Evolutionary conservation across 53 echinoderm and acorn worm genomes (phyloP).

Genomic region (Crossaster papposus): DNA sequence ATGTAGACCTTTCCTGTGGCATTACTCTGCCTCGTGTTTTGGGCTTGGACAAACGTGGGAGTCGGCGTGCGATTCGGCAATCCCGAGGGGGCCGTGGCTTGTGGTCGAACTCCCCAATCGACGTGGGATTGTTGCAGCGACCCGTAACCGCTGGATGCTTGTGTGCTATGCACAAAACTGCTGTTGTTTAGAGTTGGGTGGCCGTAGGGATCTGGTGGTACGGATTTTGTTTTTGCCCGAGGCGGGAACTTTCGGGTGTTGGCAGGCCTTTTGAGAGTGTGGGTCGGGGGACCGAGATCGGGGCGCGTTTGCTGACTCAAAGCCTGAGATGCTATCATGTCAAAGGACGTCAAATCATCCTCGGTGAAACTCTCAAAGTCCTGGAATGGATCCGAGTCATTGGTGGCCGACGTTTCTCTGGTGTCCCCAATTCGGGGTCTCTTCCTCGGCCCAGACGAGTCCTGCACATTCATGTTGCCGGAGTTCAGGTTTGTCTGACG

Average conservation of each 20-base stretch:
- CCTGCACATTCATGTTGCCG: slow-evolving; percentile 30
- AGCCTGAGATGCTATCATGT: slow-evolving; percentile 86
- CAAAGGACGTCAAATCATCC: slow-evolving; percentile 80
- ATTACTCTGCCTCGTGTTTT: slow-evolving; percentile 36
- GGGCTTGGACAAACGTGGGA: slow-evolving; percentile 18
- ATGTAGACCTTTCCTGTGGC: slow-evolving; percentile 55
- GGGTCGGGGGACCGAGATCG: not conserved
- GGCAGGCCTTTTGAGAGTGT: slow-evolving; percentile 13
- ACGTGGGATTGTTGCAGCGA: slow-evolving; percentile 24
- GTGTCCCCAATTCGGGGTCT: slow-evolving; percentile 66
- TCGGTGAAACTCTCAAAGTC: slow-evolving; percentile 91
- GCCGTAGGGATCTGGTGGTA: not conserved
- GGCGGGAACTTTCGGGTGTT: slow-evolving; percentile 9
- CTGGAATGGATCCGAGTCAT: slow-evolving; percentile 78
- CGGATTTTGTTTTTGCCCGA: not conserved
- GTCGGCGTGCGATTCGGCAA: not conserved
- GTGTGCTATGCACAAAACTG: not conserved
- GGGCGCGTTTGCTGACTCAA: slow-evolving; percentile 62
- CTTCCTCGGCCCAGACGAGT: slow-evolving; percentile 73
- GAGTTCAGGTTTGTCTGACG: slow-evolving; percentile 58
- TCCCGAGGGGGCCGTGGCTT: not conserved
- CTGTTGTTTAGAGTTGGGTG: not conserved
- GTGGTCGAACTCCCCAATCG: slow-evolving; percentile 34
- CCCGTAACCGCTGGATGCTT: not conserved
- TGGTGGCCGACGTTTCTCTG: slow-evolving; percentile 4